Evolutionary conservation across 2,888 invertebrate species (phyloP).

Genomic region (Slavum lentiscoides): DNA sequence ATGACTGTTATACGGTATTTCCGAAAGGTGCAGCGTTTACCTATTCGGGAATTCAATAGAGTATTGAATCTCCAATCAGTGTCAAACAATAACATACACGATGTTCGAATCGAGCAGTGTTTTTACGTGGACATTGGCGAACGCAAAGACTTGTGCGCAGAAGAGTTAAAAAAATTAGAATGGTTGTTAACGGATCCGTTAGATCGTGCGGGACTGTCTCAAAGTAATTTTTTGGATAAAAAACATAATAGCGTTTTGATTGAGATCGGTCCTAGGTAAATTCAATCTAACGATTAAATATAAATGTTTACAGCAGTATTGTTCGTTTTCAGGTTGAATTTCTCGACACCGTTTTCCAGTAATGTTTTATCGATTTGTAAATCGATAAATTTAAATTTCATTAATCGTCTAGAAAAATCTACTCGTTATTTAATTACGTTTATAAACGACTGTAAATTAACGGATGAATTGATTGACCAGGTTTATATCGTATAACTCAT

Average conservation of each 20-base stretch:
- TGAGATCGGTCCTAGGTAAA: conserved; percentile 86
- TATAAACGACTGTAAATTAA: conserved; percentile 55
- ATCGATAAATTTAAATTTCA: conserved; percentile 75
- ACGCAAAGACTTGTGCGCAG: conserved; percentile 64
- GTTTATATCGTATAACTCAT: neutral
- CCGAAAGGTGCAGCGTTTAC: conserved; percentile 15
- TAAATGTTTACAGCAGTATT: neutral
- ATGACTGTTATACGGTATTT: conserved; percentile 44
- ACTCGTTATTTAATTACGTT: conserved; percentile 71
- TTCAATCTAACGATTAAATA: conserved; percentile 43
- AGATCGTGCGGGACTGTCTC: conserved; percentile 63
- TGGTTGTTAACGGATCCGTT: conserved; percentile 81
- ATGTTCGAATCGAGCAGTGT: conserved; percentile 68
- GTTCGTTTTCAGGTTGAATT: conserved; percentile 72
- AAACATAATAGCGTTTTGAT: conserved; percentile 62
- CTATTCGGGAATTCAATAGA: conserved; percentile 23
- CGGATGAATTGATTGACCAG: conserved; percentile 55
- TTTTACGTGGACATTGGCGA: conserved; percentile 72
- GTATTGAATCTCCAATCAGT: conserved; percentile 17
- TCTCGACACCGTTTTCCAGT: conserved; percentile 93
- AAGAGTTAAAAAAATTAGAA: conserved; percentile 69
- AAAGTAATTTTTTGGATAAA: conserved; percentile 59
- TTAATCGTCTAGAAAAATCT: conserved; percentile 81
- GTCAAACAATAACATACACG: conserved; percentile 1
- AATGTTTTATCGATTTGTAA: conserved; percentile 94